These are phyloP conservation scores for Lepetodrilus schrolli DNA, from an alignment of 2,888 invertebrate genomes.

Conservation along the genomic window DNA sequence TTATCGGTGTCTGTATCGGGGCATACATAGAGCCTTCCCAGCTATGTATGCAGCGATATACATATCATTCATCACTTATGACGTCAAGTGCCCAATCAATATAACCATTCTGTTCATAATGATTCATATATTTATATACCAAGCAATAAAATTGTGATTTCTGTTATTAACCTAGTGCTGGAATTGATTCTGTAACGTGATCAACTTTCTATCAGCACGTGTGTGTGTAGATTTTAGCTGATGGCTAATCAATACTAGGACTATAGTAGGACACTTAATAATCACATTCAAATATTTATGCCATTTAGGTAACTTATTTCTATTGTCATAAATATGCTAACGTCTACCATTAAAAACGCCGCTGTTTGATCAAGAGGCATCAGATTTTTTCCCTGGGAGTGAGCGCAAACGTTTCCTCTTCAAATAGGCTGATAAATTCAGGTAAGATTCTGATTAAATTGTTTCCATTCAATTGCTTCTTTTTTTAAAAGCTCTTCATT, in stretches of 20 bases:
- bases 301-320: not conserved
- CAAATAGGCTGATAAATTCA: too few relatives aligned
- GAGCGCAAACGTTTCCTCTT: too few relatives aligned
- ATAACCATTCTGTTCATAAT: constrained; percentile 20
- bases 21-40: not conserved
- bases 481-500: too few relatives aligned
- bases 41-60: not conserved
- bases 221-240: not conserved
- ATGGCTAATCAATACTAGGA: constrained; percentile 2
- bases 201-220: constrained; percentile 5
- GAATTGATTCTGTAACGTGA: constrained; percentile 13
- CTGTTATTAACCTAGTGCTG: constrained; percentile 6
- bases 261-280: not conserved
- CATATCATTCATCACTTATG: constrained; percentile 11
- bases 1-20: constrained; percentile 18
- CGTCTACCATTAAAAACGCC: not conserved
- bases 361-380: not conserved
- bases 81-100: constrained; percentile 17
- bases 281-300: constrained; percentile 19
- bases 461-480: too few relatives aligned
- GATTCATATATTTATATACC: constrained; percentile 27
- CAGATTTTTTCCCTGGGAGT: too few relatives aligned
- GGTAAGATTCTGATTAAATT: too few relatives aligned
- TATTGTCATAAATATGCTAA: constrained; percentile 19
- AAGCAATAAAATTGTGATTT: constrained; percentile 21